Evolutionary conservation across 2,797 vertebrate genomes (phyloP).

Genomic region (Streptopelia turtur): DNA sequence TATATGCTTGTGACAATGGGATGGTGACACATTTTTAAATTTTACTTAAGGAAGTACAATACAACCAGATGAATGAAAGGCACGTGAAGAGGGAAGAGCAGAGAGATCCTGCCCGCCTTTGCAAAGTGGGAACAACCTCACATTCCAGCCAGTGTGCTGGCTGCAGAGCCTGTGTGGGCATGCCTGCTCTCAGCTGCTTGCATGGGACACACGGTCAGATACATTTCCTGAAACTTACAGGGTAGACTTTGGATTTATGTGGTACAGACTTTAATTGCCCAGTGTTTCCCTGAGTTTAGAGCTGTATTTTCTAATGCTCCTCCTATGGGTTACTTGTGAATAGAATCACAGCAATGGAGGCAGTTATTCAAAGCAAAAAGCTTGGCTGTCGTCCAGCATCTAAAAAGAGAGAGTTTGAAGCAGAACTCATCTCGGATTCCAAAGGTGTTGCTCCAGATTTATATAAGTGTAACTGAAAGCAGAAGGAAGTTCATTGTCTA

Average conservation of each 20-base stretch:
- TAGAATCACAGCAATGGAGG: neutral
- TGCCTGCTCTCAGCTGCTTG: neutral
- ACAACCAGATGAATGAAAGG: neutral
- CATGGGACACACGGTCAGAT: neutral
- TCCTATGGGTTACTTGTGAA: neutral
- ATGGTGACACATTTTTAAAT: neutral
- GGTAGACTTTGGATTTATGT: neutral
- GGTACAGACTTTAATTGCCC: neutral
- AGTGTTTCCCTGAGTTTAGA: neutral
- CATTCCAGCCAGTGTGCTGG: neutral
- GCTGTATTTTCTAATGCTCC: neutral
- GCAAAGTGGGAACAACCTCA: fast-evolving
- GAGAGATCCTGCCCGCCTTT: neutral
- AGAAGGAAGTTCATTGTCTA: constrained; percentile 21
- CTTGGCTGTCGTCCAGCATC: neutral
- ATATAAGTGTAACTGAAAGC: constrained; percentile 2
- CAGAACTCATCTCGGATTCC: constrained; percentile 39
- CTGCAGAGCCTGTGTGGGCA: neutral
- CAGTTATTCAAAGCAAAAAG: constrained; percentile 16
- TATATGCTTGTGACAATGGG: neutral
- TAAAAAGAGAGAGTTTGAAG: constrained; percentile 7
- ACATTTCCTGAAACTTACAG: neutral
- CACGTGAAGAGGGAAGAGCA: neutral
- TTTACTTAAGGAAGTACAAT: neutral
- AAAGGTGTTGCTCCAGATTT: constrained; percentile 48